A percentile compares a stretch with the other conserved stretches of the same genome.
Conservation (phyloP, 2,888 invertebrate genomes). For the Lysandra coridon region DNA sequence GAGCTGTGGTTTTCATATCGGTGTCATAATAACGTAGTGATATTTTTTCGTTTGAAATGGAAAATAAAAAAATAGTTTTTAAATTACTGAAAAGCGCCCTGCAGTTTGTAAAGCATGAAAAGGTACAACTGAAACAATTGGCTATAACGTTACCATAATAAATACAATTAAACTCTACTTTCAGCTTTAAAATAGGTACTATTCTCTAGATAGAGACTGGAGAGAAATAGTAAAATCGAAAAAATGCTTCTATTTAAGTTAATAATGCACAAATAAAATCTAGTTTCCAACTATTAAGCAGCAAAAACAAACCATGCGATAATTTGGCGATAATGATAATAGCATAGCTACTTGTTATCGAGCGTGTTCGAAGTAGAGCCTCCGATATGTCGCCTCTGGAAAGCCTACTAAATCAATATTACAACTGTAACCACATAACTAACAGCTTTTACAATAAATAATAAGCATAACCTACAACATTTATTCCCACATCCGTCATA, state of each 20-base stretch:
- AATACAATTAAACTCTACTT: too few species aligned
- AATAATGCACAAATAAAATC: neutral
- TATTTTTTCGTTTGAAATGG: too few species aligned
- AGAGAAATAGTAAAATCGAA: too few species aligned
- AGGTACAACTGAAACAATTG: too few species aligned
- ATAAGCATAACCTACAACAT: conserved; percentile 72
- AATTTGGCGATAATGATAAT: neutral
- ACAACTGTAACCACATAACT: conserved; percentile 62
- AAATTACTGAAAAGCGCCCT: too few species aligned
- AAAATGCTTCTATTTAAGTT: neutral
- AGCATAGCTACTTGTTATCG: conserved; percentile 29
- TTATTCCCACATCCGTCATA: conserved; percentile 75
- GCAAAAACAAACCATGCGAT: neutral
- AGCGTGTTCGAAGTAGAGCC: conserved; percentile 46
- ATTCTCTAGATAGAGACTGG: neutral
- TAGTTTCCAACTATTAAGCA: neutral
- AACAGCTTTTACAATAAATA: conserved; percentile 64
- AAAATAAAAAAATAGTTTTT: too few species aligned
- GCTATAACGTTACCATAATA: too few species aligned
- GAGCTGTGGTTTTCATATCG: too few species aligned
- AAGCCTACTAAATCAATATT: conserved; percentile 73
- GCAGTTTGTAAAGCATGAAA: too few species aligned
- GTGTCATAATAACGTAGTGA: too few species aligned
- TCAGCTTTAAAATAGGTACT: neutral
- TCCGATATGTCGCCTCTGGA: conserved; percentile 67